Conservation (phyloP, 2,113 vertebrate genomes). For the Dasypus novemcinctus region DNA sequence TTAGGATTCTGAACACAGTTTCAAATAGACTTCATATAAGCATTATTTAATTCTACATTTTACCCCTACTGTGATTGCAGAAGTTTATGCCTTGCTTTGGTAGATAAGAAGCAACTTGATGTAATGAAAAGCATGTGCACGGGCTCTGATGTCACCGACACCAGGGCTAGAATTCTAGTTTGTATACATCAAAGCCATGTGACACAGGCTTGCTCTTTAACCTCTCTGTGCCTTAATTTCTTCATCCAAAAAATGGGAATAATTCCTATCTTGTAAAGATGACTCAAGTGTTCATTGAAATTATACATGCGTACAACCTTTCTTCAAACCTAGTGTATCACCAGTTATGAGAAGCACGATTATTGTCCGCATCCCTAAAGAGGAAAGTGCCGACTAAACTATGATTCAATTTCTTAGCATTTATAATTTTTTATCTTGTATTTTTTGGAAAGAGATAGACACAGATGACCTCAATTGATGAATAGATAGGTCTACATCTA, state of each 20-base stretch:
- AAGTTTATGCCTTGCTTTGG: neutral
- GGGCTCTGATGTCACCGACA: neutral
- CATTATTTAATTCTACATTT: neutral
- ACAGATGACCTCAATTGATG: neutral
- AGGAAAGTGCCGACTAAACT: neutral
- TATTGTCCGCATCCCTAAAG: neutral
- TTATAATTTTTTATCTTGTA: neutral
- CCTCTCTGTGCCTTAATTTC: neutral
- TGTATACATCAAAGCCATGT: neutral
- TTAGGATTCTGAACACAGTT: neutral
- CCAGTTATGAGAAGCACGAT: neutral
- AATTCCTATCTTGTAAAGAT: neutral
- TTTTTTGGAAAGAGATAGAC: neutral
- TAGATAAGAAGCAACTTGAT: neutral
- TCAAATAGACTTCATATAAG: neutral
- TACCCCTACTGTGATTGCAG: neutral
- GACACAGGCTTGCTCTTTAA: neutral
- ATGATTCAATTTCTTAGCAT: neutral
- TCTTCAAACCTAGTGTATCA: neutral
- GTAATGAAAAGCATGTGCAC: neutral
- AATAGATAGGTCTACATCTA: neutral
- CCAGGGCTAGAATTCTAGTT: neutral
- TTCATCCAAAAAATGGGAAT: neutral
- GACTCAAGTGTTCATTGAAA: neutral
- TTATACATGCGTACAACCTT: neutral